These are phyloP conservation scores for Chloroceryle amazona DNA, from an alignment of 2,797 vertebrate species.

Conservation along the genomic window DNA sequence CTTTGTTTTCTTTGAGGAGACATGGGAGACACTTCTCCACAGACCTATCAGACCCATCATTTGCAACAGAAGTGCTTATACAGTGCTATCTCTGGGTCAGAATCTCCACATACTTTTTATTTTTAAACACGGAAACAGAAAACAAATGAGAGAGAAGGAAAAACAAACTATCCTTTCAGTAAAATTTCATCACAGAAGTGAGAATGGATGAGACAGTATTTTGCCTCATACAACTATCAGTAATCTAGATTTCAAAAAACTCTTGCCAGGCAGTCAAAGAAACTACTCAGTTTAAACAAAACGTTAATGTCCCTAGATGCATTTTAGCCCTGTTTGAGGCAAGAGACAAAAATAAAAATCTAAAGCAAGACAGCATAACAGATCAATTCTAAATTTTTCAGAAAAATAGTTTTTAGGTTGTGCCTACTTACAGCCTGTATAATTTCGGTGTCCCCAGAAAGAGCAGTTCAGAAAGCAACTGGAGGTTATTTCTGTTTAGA, in stretches of 20 bases:
- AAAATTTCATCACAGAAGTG: background rate
- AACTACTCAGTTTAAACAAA: background rate
- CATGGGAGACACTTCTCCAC: background rate
- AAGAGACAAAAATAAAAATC: background rate
- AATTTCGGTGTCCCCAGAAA: slow-evolving; percentile 95
- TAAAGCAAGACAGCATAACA: background rate
- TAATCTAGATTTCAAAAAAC: background rate
- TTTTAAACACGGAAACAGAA: background rate
- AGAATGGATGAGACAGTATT: background rate
- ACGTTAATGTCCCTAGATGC: accelerated
- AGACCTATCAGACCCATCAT: background rate
- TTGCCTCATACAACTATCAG: background rate
- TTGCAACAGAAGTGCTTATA: background rate
- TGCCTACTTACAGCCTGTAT: slow-evolving; percentile 95
- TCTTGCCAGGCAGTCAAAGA: background rate
- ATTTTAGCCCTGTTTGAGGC: background rate
- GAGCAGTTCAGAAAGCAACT: slow-evolving; percentile 95
- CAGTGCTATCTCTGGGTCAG: background rate
- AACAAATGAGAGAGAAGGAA: background rate
- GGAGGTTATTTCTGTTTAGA: slow-evolving; percentile 98
- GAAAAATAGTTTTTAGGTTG: background rate
- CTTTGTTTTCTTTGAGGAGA: background rate
- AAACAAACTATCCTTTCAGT: background rate
- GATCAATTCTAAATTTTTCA: background rate
- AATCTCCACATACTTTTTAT: background rate